Evolutionary conservation across 2,113 vertebrate species (phyloP).

Genomic region (Lepisosteus osseus): DNA sequence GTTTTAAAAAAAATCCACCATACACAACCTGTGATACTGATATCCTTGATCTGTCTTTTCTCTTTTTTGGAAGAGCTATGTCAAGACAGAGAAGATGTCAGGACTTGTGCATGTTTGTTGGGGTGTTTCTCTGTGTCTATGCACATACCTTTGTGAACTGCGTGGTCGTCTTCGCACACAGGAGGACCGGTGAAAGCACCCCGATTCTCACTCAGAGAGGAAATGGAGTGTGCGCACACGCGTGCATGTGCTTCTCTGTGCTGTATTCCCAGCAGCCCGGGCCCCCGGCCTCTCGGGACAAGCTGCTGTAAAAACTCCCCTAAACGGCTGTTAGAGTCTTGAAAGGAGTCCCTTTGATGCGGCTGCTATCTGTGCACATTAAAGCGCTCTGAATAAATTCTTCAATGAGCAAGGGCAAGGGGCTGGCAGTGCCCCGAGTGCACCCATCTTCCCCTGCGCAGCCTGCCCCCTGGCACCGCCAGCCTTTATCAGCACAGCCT

Average conservation of each 20-base stretch:
- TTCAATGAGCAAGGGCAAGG: slow-evolving; percentile 4
- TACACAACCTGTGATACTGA: no score
- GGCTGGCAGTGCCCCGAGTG: neutral
- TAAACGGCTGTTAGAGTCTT: slow-evolving; percentile 16
- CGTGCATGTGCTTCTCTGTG: neutral
- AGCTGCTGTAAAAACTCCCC: neutral
- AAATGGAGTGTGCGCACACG: neutral
- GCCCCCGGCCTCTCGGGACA: slow-evolving; percentile 1
- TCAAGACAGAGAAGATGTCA: no score
- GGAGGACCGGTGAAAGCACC: no score
- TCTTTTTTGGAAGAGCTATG: no score
- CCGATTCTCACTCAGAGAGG: no score
- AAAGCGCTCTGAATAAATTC: slow-evolving; percentile 11
- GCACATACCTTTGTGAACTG: neutral
- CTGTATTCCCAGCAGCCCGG: neutral
- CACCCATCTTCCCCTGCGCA: neutral
- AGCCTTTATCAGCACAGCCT: slow-evolving; percentile 13
- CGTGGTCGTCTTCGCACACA: no score
- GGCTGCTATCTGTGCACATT: slow-evolving; percentile 17
- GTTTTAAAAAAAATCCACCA: no score
- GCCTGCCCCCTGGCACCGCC: slow-evolving; percentile 13
- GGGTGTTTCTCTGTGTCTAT: neutral
- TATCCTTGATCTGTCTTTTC: no score
- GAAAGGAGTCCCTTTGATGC: slow-evolving; percentile 11
- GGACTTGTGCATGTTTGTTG: slow-evolving; percentile 20